Conservation (phyloP, 2,113 vertebrate genomes). For the Pica pica region DNA sequence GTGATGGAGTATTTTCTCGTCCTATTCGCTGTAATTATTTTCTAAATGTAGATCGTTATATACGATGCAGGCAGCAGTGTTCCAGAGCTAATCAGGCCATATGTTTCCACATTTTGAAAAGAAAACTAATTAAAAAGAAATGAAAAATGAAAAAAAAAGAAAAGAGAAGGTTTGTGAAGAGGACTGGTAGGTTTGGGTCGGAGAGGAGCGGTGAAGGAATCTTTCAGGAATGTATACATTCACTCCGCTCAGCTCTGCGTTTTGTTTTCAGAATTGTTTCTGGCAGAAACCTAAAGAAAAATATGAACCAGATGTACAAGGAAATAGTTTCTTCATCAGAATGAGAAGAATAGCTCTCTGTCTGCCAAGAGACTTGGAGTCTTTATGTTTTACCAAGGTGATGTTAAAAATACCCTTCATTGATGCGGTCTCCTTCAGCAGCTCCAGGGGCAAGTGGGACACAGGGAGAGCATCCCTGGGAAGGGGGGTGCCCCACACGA, state of each 20-base stretch:
- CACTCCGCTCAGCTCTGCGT: slow-evolving; percentile 50
- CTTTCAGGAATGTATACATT: slow-evolving; percentile 66
- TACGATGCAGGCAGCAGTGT: slow-evolving; percentile 4
- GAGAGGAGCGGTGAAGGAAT: slow-evolving; percentile 61
- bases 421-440: neutral
- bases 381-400: slow-evolving; percentile 30
- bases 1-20: neutral
- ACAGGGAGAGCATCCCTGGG: neutral
- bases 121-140: slow-evolving; percentile 57
- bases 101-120: slow-evolving; percentile 47
- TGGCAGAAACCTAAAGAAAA: slow-evolving; percentile 76
- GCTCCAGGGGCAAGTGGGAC: rapidly evolving
- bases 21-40: slow-evolving; percentile 39
- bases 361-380: slow-evolving; percentile 59
- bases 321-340: slow-evolving; percentile 69
- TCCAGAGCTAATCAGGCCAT: slow-evolving; percentile 55
- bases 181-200: slow-evolving; percentile 35
- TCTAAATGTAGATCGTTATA: slow-evolving; percentile 56
- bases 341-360: slow-evolving; percentile 60
- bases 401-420: slow-evolving; percentile 14
- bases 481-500: rapidly evolving
- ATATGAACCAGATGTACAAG: slow-evolving; percentile 79
- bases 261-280: slow-evolving; percentile 75
- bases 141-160: neutral
- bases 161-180: neutral